A percentile compares a stretch with the other conserved stretches of the same genome.
Conservation (phyloP, 1,140 invertebrate species). For the Cotesia glomerata region DNA sequence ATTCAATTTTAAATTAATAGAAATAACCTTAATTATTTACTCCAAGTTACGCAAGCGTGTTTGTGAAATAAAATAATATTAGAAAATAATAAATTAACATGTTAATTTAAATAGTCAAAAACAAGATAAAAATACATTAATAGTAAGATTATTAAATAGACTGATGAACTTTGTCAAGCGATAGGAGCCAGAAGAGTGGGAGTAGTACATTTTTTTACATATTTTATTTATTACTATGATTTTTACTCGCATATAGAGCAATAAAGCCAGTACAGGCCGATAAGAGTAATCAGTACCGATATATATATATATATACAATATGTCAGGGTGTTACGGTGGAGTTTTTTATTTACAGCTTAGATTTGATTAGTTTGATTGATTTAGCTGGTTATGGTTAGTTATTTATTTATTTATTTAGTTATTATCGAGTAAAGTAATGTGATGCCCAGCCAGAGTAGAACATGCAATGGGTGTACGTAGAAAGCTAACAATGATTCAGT, state of each 20-base stretch:
- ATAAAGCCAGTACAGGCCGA: neutral
- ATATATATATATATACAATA: neutral
- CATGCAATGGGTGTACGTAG: conserved; percentile 12
- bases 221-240: too few species aligned
- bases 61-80: neutral
- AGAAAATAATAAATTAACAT: neutral
- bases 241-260: neutral
- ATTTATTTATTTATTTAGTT: too few species aligned
- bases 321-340: neutral
- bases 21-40: too few species aligned
- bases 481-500: conserved; percentile 22
- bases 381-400: too few species aligned
- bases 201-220: neutral
- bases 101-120: too few species aligned
- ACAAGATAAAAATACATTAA: too few species aligned
- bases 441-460: neutral
- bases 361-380: too few species aligned
- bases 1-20: too few species aligned
- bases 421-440: too few species aligned
- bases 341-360: too few species aligned
- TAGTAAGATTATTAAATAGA: neutral
- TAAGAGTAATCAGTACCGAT: conserved; percentile 16
- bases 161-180: neutral
- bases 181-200: neutral
- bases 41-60: too few species aligned